Evolutionary conservation across 2,113 vertebrate genomes (phyloP), one percentile per base, ranked within the genome.

Genomic region (Ceyx margarethae): DNA sequence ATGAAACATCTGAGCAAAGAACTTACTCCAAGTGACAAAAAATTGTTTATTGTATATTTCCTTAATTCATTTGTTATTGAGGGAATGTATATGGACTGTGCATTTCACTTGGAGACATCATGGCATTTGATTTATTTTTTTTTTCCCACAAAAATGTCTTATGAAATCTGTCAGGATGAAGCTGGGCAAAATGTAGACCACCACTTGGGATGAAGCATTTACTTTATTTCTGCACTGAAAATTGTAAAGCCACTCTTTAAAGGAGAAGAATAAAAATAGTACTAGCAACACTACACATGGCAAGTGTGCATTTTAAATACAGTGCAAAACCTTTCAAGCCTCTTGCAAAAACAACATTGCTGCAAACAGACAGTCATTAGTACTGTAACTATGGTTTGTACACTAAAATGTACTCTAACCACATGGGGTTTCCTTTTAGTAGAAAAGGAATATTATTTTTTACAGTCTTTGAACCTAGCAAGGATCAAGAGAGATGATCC

Each of bases 1-100:
- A 89, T 67, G 68, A 94, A 96, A 85, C 5, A 79, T 35, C 11
- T 31, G 29, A 87, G 28, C 29, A 81, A 92, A 81, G 7, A 71
- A 33, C 7, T 81, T 72, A 54, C 25, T 72, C 10, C 33, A 64
- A 81, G 50, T 40, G 40, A 64, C 7, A 28, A 40, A 71, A 17
- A 45, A 48, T 20, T 81, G 6, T 89, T 76, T 65, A 40, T 57
- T 64, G 11, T 42, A 18, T 87, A 72, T 80, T 93, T 93, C 43
- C 18, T 54, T 72, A 74, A 82, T 56, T 40, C 76, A 94, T 74
- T n/a, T 81, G 23, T 67, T 90, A 81, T 73, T 88, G 94, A 90
- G 15, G 29, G 87, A 89, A 80, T 48, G 21, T 67, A 13, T 57
- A 77, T 85, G 37, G 66, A 35, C 25, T 22, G 21, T 1, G 1